Conservation (phyloP, 2,888 invertebrate species). For the Yponomeuta sedellus region DNA sequence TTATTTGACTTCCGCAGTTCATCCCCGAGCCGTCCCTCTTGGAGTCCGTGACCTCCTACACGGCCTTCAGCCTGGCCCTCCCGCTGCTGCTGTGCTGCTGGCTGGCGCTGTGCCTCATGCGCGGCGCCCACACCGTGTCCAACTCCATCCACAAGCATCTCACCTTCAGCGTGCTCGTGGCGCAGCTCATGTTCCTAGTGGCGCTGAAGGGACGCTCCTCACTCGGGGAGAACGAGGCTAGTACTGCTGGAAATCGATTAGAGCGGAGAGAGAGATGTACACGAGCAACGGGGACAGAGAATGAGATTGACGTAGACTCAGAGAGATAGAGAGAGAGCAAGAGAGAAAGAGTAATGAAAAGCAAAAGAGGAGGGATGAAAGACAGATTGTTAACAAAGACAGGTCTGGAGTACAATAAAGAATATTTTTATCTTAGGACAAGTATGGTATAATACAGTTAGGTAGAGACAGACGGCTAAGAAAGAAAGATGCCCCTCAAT, state of each 20-base stretch:
- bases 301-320: too few relatives aligned
- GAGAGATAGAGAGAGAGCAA: too few relatives aligned
- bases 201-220: constrained; percentile 89
- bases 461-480: too few relatives aligned
- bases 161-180: constrained; percentile 91
- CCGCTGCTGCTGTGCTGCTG: constrained; percentile 87
- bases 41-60: constrained; percentile 91
- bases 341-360: too few relatives aligned
- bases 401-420: too few relatives aligned
- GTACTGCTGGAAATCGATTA: constrained; percentile 24
- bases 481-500: too few relatives aligned
- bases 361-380: too few relatives aligned
- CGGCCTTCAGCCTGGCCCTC: constrained; percentile 84
- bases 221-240: constrained; percentile 89
- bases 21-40: constrained; percentile 91
- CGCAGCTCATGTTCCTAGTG: constrained; percentile 89
- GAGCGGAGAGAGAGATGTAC: too few relatives aligned
- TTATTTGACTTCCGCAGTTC: constrained; percentile 65
- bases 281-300: too few relatives aligned
- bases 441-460: too few relatives aligned
- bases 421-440: too few relatives aligned
- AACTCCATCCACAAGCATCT: constrained; percentile 96
- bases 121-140: constrained; percentile 89
- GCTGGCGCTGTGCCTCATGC: constrained; percentile 86
- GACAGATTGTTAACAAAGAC: too few relatives aligned